Conservation (phyloP, 2,888 invertebrate genomes). For the Drosophila merina region DNA sequence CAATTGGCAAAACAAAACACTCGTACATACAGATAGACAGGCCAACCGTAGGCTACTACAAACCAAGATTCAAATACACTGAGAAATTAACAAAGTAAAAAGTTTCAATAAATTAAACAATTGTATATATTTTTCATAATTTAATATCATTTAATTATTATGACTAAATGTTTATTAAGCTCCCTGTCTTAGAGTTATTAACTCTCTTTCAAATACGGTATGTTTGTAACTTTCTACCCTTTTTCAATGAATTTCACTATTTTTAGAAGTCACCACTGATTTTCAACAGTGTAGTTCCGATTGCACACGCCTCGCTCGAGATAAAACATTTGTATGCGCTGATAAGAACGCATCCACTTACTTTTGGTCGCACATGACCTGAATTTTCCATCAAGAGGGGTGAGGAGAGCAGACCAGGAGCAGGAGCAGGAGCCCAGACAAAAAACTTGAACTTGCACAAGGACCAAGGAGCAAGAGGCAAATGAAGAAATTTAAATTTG, state of each 20-base stretch:
- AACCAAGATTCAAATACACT: neutral
- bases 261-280: neutral
- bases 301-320: constrained; percentile 70
- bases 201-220: too few relatives aligned
- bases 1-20: constrained; percentile 77
- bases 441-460: constrained; percentile 63
- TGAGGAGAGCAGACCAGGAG: constrained; percentile 2
- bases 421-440: constrained; percentile 33
- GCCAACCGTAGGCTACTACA: constrained; percentile 50
- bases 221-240: too few relatives aligned
- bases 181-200: too few relatives aligned
- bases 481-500: constrained; percentile 77
- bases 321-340: constrained; percentile 78
- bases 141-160: too few relatives aligned
- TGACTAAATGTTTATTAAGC: too few relatives aligned
- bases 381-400: constrained; percentile 50
- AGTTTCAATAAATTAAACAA: too few relatives aligned
- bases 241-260: too few relatives aligned
- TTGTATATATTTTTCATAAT: too few relatives aligned
- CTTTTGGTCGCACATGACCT: constrained; percentile 77
- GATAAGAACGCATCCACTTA: constrained; percentile 79
- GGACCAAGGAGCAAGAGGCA: constrained; percentile 42
- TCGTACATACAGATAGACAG: constrained; percentile 28
- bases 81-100: too few relatives aligned
- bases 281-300: constrained; percentile 6